Percentiles rank a stretch among this genome's conserved stretches.
Evolutionary conservation across 1,140 invertebrate genomes (phyloP).

Genomic region (Cotesia typhae): DNA sequence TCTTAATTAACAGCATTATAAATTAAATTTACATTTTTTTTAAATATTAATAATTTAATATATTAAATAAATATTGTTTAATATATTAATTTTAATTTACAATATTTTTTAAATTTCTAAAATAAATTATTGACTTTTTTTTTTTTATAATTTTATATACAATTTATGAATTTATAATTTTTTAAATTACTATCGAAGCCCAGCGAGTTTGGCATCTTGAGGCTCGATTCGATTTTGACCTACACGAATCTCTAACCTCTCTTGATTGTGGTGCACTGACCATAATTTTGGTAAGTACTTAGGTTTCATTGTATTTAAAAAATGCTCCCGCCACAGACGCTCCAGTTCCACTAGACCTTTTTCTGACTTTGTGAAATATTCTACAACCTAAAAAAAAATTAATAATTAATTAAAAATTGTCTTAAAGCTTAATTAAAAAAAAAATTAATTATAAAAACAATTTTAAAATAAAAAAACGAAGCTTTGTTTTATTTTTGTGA

Average conservation of each 20-base stretch:
- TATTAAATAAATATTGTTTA: no score
- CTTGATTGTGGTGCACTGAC: conserved; percentile 78
- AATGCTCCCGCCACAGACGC: conserved; percentile 80
- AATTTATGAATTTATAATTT: not conserved
- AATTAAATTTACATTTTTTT: no score
- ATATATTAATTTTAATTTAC: no score
- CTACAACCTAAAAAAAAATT: conserved; percentile 68
- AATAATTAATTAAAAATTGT: conserved; percentile 46
- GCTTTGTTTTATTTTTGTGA: no score
- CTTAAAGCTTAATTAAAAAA: conserved; percentile 47
- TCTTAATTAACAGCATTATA: no score
- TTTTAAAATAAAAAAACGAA: no score
- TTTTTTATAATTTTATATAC: no score
- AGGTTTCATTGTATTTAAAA: conserved; percentile 78
- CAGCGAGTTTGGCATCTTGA: conserved; percentile 58
- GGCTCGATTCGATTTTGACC: conserved; percentile 59
- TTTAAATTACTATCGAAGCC: conserved; percentile 44
- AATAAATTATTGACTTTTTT: no score
- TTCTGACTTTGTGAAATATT: conserved; percentile 67
- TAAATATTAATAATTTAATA: no score
- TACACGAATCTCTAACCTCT: conserved; percentile 60
- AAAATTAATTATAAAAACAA: conserved; percentile 21
- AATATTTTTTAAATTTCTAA: no score
- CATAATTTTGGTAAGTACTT: conserved; percentile 76
- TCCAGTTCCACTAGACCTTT: conserved; percentile 77